Percentiles rank a stretch among this genome's conserved stretches.
Evolutionary conservation across 2,797 vertebrate species (phyloP).

Genomic region (Pipistrellus nathusii): DNA sequence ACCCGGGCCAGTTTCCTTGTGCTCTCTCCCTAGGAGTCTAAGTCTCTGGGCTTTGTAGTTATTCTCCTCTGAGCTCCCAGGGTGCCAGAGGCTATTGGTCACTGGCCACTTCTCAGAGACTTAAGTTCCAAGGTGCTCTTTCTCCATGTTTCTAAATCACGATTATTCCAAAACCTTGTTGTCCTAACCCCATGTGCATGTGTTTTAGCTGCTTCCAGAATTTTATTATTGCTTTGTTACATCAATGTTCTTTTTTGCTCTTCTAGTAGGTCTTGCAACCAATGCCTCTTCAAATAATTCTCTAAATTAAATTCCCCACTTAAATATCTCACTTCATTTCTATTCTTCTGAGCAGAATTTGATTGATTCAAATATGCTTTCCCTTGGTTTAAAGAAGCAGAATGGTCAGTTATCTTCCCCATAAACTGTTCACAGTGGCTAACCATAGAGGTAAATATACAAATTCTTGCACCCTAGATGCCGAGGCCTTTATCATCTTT

Average conservation of each 20-base stretch:
- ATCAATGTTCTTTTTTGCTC: background rate
- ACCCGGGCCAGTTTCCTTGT: background rate
- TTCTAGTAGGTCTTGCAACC: background rate
- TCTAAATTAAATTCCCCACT: background rate
- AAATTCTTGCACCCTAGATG: background rate
- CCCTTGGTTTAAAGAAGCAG: background rate
- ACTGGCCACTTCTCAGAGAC: background rate
- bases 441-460: background rate
- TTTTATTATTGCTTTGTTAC: background rate
- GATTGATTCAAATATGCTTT: background rate
- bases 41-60: background rate
- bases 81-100: background rate
- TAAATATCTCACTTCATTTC: background rate
- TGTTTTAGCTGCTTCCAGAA: background rate
- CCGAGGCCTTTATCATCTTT: background rate
- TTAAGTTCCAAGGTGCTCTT: background rate
- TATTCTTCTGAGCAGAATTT: background rate
- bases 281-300: background rate
- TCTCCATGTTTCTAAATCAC: background rate
- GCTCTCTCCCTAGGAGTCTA: background rate
- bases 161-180: background rate
- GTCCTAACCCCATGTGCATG: background rate
- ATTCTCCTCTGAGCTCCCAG: background rate
- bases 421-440: background rate
- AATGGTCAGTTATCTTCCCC: background rate